phyloP scores from a whole-genome alignment of 2,888 invertebrate species.

The Hanleya hanleyi region DNA sequence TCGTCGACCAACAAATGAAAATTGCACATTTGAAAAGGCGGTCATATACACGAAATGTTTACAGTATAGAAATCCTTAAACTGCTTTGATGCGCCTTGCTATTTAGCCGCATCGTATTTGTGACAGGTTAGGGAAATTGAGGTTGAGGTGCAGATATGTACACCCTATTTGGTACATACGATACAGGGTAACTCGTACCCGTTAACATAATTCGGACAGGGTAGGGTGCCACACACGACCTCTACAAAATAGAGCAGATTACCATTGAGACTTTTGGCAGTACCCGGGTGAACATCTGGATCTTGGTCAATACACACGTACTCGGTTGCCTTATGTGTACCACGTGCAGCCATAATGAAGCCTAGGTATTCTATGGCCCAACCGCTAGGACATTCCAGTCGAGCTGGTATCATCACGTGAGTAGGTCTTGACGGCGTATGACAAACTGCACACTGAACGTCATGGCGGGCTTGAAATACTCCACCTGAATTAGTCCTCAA shows the following conservation, averaged over 20 bases:
- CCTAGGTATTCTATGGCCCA: background rate
- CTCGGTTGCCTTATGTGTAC: background rate
- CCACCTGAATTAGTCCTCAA: background rate
- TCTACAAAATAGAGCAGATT: background rate
- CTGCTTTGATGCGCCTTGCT: too few species aligned
- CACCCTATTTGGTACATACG: background rate
- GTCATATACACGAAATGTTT: too few species aligned
- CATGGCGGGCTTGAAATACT: background rate
- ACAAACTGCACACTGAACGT: background rate
- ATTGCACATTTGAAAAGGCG: too few species aligned
- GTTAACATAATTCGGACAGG: background rate
- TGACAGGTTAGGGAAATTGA: too few species aligned
- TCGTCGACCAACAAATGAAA: too few species aligned
- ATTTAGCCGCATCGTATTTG: too few species aligned
- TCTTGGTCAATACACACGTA: background rate
- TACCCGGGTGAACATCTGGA: background rate
- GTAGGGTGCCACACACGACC: background rate
- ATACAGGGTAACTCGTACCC: background rate
- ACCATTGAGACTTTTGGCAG: background rate
- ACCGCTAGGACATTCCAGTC: background rate
- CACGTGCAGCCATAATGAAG: background rate
- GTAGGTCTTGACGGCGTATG: background rate
- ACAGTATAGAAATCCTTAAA: too few species aligned
- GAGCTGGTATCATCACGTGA: background rate
- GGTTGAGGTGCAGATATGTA: too few species aligned